These are phyloP conservation scores for Enoplosus armatus DNA, from an alignment of 2,797 vertebrate genomes.

Conservation along the genomic window DNA sequence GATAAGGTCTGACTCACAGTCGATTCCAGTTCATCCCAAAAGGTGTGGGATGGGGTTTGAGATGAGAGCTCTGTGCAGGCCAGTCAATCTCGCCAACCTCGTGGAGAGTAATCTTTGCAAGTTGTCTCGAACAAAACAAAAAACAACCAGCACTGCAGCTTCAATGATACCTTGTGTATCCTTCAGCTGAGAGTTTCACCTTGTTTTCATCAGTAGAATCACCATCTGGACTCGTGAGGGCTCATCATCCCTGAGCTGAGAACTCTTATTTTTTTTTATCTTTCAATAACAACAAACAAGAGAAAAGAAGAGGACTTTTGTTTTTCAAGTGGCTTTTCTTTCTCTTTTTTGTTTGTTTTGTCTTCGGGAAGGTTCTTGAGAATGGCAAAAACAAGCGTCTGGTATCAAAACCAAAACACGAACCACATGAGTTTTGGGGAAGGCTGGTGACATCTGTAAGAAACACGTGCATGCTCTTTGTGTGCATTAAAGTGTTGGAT, in stretches of 20 bases:
- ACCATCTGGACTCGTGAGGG: background rate
- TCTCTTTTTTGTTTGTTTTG: background rate
- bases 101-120: background rate
- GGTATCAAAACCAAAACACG: background rate
- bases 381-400: background rate
- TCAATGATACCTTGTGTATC: no score
- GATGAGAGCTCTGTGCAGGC: background rate
- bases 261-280: background rate
- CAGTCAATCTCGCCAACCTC: background rate
- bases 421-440: background rate
- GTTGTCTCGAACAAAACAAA: background rate
- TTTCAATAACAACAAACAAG: background rate
- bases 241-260: background rate
- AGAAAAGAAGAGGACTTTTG: no score
- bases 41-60: background rate
- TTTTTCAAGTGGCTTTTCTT: background rate
- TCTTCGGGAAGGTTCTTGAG: background rate
- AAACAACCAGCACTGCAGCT: no score
- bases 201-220: background rate
- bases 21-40: background rate
- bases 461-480: background rate
- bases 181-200: background rate
- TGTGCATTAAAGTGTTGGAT: background rate
- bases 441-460: background rate
- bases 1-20: background rate